Evolutionary conservation across 2,797 vertebrate genomes (phyloP).

Genomic region (Notolepis coatsorum): DNA sequence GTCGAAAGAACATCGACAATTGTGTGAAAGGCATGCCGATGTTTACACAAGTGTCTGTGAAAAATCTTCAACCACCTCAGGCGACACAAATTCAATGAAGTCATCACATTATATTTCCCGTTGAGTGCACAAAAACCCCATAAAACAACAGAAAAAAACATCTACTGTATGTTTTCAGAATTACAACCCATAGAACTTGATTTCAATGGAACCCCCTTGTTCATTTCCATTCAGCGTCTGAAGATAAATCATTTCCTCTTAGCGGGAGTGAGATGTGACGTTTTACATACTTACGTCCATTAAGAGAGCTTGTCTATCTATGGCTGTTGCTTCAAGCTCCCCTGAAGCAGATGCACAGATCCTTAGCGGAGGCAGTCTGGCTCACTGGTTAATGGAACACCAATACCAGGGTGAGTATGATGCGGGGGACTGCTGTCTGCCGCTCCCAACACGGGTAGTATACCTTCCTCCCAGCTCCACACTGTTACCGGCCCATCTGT

Average conservation of each 20-base stretch:
- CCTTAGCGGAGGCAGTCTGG: slow-evolving; percentile 75
- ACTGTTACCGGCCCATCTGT: slow-evolving; percentile 71
- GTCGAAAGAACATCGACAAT: no score
- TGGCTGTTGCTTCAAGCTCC: slow-evolving; percentile 83
- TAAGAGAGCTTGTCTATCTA: slow-evolving; percentile 75
- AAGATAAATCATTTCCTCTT: slow-evolving; percentile 49
- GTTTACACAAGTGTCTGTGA: no score
- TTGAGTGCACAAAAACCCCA: no score
- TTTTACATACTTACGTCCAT: slow-evolving; percentile 70
- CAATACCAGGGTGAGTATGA: slow-evolving; percentile 68
- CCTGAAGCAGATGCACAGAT: slow-evolving; percentile 84
- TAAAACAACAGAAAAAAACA: no score
- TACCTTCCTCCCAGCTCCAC: slow-evolving; percentile 71
- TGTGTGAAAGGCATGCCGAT: no score
- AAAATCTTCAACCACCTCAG: no score
- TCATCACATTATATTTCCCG: no score
- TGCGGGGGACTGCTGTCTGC: slow-evolving; percentile 56
- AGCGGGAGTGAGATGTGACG: slow-evolving; percentile 72
- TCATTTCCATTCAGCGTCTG: slow-evolving; percentile 46
- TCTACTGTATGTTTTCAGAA: no score
- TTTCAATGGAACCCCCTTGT: no score
- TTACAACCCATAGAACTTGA: no score
- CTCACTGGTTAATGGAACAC: slow-evolving; percentile 75
- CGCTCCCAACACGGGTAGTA: slow-evolving; percentile 3
- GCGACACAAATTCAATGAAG: no score